Evolutionary conservation across 1,140 invertebrate species (phyloP), one percentile per base, ranked within the genome.

Genomic region (Vanessa atalanta): DNA sequence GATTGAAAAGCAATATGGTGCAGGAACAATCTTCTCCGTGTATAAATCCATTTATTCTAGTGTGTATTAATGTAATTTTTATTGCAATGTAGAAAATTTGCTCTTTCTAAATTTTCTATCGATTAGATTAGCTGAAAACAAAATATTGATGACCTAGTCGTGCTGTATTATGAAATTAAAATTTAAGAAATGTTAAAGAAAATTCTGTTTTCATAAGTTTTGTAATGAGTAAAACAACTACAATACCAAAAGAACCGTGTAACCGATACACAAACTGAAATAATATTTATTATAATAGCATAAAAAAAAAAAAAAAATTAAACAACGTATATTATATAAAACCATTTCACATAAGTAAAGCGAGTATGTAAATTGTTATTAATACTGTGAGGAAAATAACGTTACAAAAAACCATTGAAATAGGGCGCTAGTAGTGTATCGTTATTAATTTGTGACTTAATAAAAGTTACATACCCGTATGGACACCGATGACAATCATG

Each of bases 381-480:
- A 9, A 69, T 48, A 20, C 31, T 66, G 31, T 68, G 31, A 68
- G 15, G 37, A 23, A 67, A 67, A 43, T 43, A 43, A 31, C 15
- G 8, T 67, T 72, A 55, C 57, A 65, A 31, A 71, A 15, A 26
- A 31, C n/a, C 23, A 61, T 61, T 23, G 14, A 37, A 26, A 37
- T 15, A n/a, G 57, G 26, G 26, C n/a, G 13, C 26, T 37, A 61
- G 15, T 31, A 43, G 57, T 61, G 26, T 61, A 60, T 61, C 26
- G 57, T 61, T 61, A 57, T 53, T 53, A 57, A 57, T 23, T 14
- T 23, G 55, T 57, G 26, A 57, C 55, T 26, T 51, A 51, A 72
- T 31, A 65, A n/a, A 61, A n/a, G 20, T 76, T 72, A 76, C 74
- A 63, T 75, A 75, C 73, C 72, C 73, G 57, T 57, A 64, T 23